Percentiles rank a stretch among this genome's conserved stretches.
Conservation (phyloP, 2,888 invertebrate genomes). For the Panzeria rudis region DNA sequence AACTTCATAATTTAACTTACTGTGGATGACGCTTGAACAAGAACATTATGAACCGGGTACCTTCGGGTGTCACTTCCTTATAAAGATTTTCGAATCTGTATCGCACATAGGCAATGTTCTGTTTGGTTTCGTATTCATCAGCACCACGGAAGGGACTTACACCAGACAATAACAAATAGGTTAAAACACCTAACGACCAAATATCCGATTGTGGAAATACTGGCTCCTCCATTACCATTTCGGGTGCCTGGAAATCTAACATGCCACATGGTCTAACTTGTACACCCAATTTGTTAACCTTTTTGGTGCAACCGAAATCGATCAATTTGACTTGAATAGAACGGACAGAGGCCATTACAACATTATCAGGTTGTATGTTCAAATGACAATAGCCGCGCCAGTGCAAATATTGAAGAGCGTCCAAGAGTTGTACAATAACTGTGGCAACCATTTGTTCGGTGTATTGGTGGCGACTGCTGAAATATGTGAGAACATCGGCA, state of each 20-base stretch:
- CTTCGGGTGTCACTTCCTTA: conserved; percentile 97
- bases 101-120: conserved; percentile 95
- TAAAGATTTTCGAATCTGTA: conserved; percentile 97
- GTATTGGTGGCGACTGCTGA: conserved; percentile 95
- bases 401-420: conserved; percentile 96
- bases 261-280: conserved; percentile 87
- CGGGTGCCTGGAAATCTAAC: conserved; percentile 92
- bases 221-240: conserved; percentile 93
- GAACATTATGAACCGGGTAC: conserved; percentile 96
- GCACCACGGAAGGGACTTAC: conserved; percentile 94
- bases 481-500: conserved; percentile 94
- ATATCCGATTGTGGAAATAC: conserved; percentile 96
- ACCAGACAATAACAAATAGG: conserved; percentile 96
- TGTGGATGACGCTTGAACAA: conserved; percentile 96
- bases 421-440: conserved; percentile 93
- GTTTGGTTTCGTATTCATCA: conserved; percentile 92
- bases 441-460: conserved; percentile 95
- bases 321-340: conserved; percentile 94
- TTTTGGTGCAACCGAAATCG: conserved; percentile 95
- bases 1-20: conserved; percentile 84
- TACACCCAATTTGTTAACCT: conserved; percentile 91
- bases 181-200: conserved; percentile 96
- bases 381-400: conserved; percentile 96
- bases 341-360: conserved; percentile 94
- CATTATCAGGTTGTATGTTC: conserved; percentile 96